Evolutionary conservation across 2,888 invertebrate genomes (phyloP), one percentile per base, ranked within the genome.

Genomic region (Volucella zonaria): DNA sequence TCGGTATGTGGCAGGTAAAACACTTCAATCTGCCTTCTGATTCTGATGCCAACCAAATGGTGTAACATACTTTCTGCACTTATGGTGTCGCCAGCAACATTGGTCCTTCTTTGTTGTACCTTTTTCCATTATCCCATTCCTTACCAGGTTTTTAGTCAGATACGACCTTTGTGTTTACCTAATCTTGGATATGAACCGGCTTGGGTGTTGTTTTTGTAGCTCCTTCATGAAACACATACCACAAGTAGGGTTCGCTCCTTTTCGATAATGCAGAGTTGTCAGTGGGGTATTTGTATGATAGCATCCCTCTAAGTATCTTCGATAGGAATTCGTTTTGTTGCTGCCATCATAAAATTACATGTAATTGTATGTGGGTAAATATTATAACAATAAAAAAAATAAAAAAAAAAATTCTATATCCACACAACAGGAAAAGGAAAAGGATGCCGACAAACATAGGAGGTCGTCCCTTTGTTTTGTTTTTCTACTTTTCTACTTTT

Each of bases 301-400:
- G 79, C 83, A 80, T 83, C 83, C 83, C 67, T 79, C 79, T 71
- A 52, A 54, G 75, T 64, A 51, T 64, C 61, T 40, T 51, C 49
- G 68, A 56, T 75, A 80, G 70, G 75, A 75, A 83, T 79, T 85
- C 70, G 80, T 76, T 80, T 67, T 51, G 54, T 52, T 85, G 71
- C 76, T 85, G 71, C 80, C 71, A 66, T 80, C 83, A 85, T 85
- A 85, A 85, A 85, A 85, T 85, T 85, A 85, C 80, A 85, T 85
- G 80, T 85, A 85, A 85, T 85, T 85, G 83, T 83, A 80, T 71
- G 75, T 85, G 80, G 80, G 76, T 85, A 85, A 80, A 85, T 80
- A 85, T 80, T 80, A 80, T 67, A 80, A 75, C 78, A 79, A 71
- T 74, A 74, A 64, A 78, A 47, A 56, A n/a, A n/a, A n/a, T 75